Evolutionary conservation across 2,797 vertebrate species (phyloP).

Genomic region (Malacoraja senta): DNA sequence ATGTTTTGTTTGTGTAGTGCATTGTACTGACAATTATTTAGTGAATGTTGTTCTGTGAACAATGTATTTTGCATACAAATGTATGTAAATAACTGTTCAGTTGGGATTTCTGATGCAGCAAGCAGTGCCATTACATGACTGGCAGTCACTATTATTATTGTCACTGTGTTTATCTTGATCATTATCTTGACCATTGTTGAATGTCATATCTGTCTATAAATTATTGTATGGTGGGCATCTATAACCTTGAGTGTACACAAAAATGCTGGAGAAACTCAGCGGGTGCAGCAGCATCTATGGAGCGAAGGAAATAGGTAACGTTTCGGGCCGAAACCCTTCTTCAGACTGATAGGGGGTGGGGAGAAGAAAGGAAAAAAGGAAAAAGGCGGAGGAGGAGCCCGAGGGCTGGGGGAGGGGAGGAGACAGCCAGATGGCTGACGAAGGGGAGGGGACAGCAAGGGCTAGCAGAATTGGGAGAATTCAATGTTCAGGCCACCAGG

Average conservation of each 20-base stretch:
- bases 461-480: no score
- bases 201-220: neutral
- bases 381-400: no score
- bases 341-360: no score
- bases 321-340: no score
- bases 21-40: neutral
- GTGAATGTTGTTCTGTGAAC: neutral
- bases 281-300: no score
- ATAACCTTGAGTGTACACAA: neutral
- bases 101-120: neutral
- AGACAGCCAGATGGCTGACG: no score
- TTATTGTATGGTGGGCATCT: neutral
- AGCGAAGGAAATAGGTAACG: no score
- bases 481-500: no score
- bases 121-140: neutral
- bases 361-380: no score
- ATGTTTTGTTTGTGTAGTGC: neutral
- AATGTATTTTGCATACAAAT: neutral
- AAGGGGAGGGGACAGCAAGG: no score
- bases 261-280: no score
- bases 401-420: no score
- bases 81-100: neutral
- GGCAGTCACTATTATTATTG: neutral
- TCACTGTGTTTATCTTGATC: neutral
- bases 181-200: neutral